Evolutionary conservation across 35 echinoderm and acorn worm species (phyloP), one percentile per base, ranked within the genome.

Genomic region (Patiria miniata): DNA sequence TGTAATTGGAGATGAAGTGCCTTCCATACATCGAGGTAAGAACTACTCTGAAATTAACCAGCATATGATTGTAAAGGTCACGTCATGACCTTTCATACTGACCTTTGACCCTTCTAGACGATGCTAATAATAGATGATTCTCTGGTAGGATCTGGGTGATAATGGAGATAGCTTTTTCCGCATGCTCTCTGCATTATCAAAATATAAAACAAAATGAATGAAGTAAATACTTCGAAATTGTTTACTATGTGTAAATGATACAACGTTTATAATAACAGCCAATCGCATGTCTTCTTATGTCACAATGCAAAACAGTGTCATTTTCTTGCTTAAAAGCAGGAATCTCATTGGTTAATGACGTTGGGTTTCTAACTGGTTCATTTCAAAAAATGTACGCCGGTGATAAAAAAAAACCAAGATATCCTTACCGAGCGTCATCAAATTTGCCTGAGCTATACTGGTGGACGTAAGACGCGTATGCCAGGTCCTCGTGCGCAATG

Each of bases 371-470:
- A 18, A 4, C 61, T 7, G 5, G 17, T 23, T 28, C 33, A 7
- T 69, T 23, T 7, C n/a, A 69, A 28, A 69, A 69, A 69, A 5
- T 69, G 4, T 69, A 5, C n/a, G 8, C 33, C 17, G 8, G 61
- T 69, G n/a, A 18, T 47, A 6, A 12, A 47, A 47, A 47, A 12
- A 47, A 4, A 4, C 42, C 42, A 47, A 47, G 42, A 47, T 4
- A 4, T 47, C 30, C 95, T 89, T 82, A 98, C 95, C 94, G 87
- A 19, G 95, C 95, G 88, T 98, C 95, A 40, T 93, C 69, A 86
- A 98, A 98, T 61, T 94, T 98, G 83, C 95, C 95, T 77, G 93
- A 98, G 89, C 95, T 98, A 83, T 98, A 98, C 82, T 98, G 95
- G 82, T 98, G 95, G 19, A 98, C 95, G 29, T 98, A 98, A 17